These are phyloP conservation scores for Rhynchonycteris naso DNA, from an alignment of 2,797 vertebrate genomes.

Conservation along the genomic window DNA sequence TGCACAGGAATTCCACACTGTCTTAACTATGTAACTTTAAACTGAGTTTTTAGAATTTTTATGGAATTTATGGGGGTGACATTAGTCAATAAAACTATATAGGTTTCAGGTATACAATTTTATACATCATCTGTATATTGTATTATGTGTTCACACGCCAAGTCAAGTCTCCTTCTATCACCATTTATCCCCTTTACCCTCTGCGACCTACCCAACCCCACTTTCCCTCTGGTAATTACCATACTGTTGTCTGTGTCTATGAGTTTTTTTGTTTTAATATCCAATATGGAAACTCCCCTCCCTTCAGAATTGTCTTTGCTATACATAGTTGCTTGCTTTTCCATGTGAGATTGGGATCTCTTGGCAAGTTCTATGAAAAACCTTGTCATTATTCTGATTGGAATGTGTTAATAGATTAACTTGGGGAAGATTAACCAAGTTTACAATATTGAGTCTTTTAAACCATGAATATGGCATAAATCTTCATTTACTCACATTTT, in stretches of 20 bases:
- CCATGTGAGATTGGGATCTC: not conserved
- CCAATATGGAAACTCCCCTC: not conserved
- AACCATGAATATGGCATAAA: not conserved
- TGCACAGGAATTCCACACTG: not conserved
- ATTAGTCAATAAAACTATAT: no score
- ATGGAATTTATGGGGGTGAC: no score
- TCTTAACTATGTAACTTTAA: not conserved
- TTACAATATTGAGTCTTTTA: not conserved
- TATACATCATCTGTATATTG: no score
- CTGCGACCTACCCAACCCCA: no score
- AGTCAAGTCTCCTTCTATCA: no score
- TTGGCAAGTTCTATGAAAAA: not conserved
- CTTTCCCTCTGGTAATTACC: no score
- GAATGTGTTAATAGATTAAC: not conserved
- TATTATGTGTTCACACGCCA: no score
- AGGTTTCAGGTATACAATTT: no score
- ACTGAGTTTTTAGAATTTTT: not conserved
- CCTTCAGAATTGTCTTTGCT: constrained; percentile 21
- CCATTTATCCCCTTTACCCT: no score
- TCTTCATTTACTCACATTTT: not conserved
- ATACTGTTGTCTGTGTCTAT: no score
- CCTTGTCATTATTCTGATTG: not conserved
- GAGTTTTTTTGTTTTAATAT: not conserved
- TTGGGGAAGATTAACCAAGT: not conserved
- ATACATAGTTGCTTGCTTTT: not conserved